Evolutionary conservation across 2,797 vertebrate species (phyloP).

Genomic region (Leontocebus nigricollis): DNA sequence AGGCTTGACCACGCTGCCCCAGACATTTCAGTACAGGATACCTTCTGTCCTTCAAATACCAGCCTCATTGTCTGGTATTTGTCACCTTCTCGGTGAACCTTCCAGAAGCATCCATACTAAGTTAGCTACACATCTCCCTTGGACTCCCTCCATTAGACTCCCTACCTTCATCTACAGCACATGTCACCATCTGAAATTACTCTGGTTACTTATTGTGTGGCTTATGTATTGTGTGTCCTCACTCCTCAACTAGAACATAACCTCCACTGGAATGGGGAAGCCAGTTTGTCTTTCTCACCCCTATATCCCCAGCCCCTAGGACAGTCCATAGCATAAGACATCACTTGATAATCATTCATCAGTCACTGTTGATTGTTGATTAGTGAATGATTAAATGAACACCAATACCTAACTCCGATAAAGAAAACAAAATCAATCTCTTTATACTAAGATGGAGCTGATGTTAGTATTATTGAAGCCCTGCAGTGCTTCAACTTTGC

Average conservation of each 20-base stretch:
- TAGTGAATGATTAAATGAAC: not conserved
- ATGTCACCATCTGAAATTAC: not conserved
- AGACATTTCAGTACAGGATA: not conserved
- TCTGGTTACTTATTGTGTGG: not conserved
- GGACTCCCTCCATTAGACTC: not conserved
- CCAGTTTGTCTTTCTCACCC: not conserved
- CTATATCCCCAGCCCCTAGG: not conserved
- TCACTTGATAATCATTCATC: not conserved
- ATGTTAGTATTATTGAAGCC: not conserved
- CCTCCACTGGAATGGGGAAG: rapidly evolving
- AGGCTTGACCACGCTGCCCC: not conserved
- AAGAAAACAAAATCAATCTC: not conserved
- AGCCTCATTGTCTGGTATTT: too few relatives aligned
- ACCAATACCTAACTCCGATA: not conserved
- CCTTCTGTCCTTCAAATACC: not conserved
- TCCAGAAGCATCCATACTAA: not conserved
- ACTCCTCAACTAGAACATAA: rapidly evolving
- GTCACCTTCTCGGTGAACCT: not conserved
- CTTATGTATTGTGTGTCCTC: not conserved
- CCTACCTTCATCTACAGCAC: not conserved
- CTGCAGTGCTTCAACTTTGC: not conserved
- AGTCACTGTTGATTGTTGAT: not conserved
- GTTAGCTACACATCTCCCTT: not conserved
- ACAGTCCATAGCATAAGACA: not conserved
- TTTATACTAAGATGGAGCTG: not conserved